Conservation (phyloP, 2,888 invertebrate genomes). For the Pristionchus entomophagus region DNA sequence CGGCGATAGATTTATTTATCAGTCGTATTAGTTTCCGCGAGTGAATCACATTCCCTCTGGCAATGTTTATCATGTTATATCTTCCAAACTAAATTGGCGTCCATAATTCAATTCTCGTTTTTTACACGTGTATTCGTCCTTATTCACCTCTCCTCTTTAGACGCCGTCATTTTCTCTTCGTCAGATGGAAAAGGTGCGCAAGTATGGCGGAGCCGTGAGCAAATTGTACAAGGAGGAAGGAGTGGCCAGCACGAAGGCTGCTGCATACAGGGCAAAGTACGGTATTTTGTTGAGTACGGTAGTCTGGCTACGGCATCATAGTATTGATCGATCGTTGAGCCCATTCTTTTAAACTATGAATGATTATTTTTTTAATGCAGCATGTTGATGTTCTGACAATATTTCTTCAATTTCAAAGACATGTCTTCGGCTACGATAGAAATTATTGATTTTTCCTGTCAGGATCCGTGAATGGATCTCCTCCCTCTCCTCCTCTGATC, state of each 20-base stretch:
- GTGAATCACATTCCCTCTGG: no score
- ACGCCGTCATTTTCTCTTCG: background rate
- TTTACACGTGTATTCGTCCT: background rate
- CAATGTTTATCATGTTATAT: no score
- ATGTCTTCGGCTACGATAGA: background rate
- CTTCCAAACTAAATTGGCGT: no score
- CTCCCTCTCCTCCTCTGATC: background rate
- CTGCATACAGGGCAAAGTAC: slow-evolving; percentile 30
- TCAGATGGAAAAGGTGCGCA: slow-evolving; percentile 45
- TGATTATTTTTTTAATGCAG: no score
- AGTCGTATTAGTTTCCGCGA: no score
- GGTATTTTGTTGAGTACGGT: background rate
- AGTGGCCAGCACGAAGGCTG: slow-evolving; percentile 36
- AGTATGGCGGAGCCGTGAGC: slow-evolving; percentile 34
- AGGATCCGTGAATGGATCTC: slow-evolving; percentile 23
- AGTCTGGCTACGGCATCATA: background rate
- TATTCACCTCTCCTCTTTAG: no score
- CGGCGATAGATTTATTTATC: background rate
- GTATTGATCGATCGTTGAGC: background rate
- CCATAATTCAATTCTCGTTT: background rate
- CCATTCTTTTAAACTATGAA: no score
- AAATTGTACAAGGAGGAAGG: slow-evolving; percentile 44
- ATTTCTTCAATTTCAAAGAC: no score
- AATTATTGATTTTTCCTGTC: background rate
- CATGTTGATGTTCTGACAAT: no score